Base-by-base conservation (phyloP, 2,888 invertebrate genomes). In the Sminthurinus aureus region DNA sequence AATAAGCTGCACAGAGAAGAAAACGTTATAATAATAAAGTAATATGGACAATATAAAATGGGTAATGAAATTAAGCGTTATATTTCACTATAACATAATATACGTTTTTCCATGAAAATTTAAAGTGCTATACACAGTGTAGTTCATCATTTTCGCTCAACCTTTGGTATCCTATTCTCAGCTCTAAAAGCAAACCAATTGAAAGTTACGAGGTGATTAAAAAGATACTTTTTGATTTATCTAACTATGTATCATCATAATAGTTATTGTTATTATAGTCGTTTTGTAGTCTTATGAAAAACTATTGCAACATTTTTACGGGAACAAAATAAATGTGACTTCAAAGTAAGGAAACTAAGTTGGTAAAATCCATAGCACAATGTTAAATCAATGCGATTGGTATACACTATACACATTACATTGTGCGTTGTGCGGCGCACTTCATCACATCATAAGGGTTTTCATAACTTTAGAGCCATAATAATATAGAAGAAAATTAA, bases 161-260 rank as follows among this genome's bases (percentile, higher is more conserved):
- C n/a, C n/a, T 20, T 69, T 1, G 3, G 0, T 69, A 20, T 69
- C 0, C n/a, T 22, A 20, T 20, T 69, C 69, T 50, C 51, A n/a
- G 13, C 52, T 52, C 9, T 52, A 24, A 9, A 76, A 13, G 13
- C 76, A 13, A 69, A 67, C 71, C 80, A 73, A 80, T 80, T 80
- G 69, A 80, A 80, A 80, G 69, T 80, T 71, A 80, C 24, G 52
- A 22, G 20, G 76, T 80, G 69, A 51, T 52, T 52, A 52, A 71
- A 80, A 80, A 52, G 24, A 80, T 71, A 80, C 80, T 80, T 80
- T 80, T 80, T 73, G 71, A 80, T 80, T 80, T 73, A 80, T 80
- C 0, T 51, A 22, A 52, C 13, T 58, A 58, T 52, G 52, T 52
- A 75, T 50, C 50, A 51, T 75, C 50, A 38, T 75, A 50, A 50